A percentile compares a stretch with the other conserved stretches of the same genome.
These are phyloP conservation scores for Heliconius cydno DNA, from an alignment of 2,888 invertebrate species.

Conservation along the genomic window DNA sequence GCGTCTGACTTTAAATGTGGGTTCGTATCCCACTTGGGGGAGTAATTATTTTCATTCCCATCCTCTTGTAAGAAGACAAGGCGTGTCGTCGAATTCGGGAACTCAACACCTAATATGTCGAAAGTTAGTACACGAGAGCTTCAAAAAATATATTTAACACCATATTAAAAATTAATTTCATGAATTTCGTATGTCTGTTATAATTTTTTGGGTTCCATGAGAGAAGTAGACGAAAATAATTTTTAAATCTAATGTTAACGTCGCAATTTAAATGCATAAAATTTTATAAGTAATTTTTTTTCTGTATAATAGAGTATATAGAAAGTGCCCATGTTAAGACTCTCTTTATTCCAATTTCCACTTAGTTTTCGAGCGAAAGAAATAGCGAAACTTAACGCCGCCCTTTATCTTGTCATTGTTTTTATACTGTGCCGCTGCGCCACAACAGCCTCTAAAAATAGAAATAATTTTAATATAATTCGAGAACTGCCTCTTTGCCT, in stretches of 20 bases:
- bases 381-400: neutral
- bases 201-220: neutral
- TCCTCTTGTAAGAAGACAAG: neutral
- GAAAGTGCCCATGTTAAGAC: neutral
- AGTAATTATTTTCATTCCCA: neutral
- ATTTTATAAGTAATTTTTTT: neutral
- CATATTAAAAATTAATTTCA: neutral
- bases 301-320: neutral
- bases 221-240: too few relatives aligned
- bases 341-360: neutral
- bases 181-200: neutral
- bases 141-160: neutral
- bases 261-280: too few relatives aligned
- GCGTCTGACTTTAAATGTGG: neutral
- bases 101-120: neutral
- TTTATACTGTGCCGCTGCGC: neutral
- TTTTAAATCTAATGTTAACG: too few relatives aligned
- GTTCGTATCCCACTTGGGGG: neutral
- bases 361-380: too few relatives aligned
- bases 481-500: slow-evolving; percentile 10
- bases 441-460: neutral
- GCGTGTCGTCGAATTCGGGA: neutral
- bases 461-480: slow-evolving; percentile 2
- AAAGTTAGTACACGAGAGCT: neutral
- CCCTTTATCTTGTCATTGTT: neutral